phyloP scores from a whole-genome alignment of 2,113 vertebrate genomes.

The Leucosticte australis region DNA sequence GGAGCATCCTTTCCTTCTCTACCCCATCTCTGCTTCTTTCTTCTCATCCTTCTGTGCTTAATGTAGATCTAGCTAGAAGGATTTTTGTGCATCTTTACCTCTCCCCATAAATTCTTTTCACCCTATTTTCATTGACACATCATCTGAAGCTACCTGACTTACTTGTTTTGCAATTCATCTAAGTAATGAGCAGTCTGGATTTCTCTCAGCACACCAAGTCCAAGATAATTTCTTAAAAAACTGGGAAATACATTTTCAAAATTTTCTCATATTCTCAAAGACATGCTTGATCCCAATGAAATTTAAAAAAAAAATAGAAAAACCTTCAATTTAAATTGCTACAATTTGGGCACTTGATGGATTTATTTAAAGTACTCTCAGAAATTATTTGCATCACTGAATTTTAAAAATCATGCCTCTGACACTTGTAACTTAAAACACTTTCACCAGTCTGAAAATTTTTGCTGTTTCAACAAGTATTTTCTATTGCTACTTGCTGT shows the following conservation, averaged over 20 bases:
- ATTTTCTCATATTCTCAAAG: background rate
- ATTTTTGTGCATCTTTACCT: background rate
- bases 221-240: background rate
- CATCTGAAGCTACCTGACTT: background rate
- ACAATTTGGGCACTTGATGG: background rate
- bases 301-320: background rate
- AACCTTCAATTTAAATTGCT: background rate
- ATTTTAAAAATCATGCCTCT: background rate
- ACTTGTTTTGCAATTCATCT: background rate
- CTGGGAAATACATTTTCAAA: background rate
- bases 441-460: background rate
- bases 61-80: background rate
- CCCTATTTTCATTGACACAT: background rate
- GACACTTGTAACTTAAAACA: background rate
- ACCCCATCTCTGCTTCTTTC: background rate
- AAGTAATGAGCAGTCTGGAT: background rate
- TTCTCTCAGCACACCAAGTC: background rate
- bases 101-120: background rate
- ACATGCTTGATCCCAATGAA: background rate
- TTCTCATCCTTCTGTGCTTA: background rate
- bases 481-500: background rate
- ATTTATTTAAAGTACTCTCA: background rate
- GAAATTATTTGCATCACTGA: background rate
- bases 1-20: background rate
- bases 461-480: background rate